Evolutionary conservation across 2,797 vertebrate species (phyloP), one percentile per base, ranked within the genome.

Genomic region (Decapterus maruadsi): DNA sequence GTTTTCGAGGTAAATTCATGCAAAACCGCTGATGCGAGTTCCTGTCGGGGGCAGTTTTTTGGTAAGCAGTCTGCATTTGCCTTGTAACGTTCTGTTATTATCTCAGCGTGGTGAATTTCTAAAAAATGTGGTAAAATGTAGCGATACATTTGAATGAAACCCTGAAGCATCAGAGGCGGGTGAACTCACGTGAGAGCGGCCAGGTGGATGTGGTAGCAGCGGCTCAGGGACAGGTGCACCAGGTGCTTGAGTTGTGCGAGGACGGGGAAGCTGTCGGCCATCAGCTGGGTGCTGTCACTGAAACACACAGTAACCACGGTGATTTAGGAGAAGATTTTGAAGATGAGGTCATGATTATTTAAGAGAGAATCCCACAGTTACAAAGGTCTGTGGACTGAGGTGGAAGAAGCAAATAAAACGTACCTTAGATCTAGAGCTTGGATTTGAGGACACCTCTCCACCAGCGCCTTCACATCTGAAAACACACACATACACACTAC

Each of bases 161-260:
- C 26, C 26, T 26, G 26, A 34, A 17, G 13, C 4, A 1, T 3
- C 1, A 34, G 26, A 1, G 7, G 36, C n/a, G 1, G 34, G 38
- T 6, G 17, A 8, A 95, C 97, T 96, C 82, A 99, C 98, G 95
- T 90, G 77, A 99, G 93, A 13, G 96, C 93, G 17, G 96, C 95
- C 2, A 96, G 94, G 81, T 96, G 93, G 70, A 99, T 97, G 93
- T 98, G 97, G 1, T 99, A 99, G 90, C 98, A 99, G 83, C 97
- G 97, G 48, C 97, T 98, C 83, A 99, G 93, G 6, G 94, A 95
- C 26, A 99, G 92, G 63, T 99, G 96, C 62, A 89, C 87, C 64
- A 96, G 95, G 14, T 0, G 4, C 14, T 77, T 11, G 29, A 99
- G 96, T 8, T 94, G 92, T 46, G 85, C 90, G 56, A 99, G 95